Base-by-base conservation (phyloP, 2,113 vertebrate species). In the Ptychochromis oligacanthus region DNA sequence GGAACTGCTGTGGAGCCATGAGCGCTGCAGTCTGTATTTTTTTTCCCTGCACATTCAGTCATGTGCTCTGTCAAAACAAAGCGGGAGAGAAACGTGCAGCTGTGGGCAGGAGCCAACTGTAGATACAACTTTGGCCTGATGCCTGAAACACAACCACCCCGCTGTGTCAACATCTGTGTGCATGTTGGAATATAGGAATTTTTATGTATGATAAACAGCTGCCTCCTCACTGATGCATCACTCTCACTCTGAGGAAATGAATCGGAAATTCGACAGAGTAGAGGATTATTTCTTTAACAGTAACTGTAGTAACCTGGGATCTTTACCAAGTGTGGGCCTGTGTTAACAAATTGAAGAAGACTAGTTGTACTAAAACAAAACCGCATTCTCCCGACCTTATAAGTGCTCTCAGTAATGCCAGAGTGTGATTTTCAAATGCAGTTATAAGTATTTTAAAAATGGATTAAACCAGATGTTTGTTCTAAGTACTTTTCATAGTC, bases 1-100 rank as follows among this genome's bases (percentile, higher is more conserved):
- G 11, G 72, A 57, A 56, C 36, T 31, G 4, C 57, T 3, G 78
- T 7, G 49, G 14, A 86, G 81, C 83, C 20, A 3, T 28, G 31
- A 59, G 67, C 3, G 40, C 59, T 65, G 34, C 49, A 67, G 84
- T 82, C 5, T 31, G 28, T 2, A 4, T 31, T 59, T 22, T 74
- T 34, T 55, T 54, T 28, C 2, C 2, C 80, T 34, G 43, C 78
- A 72, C 77, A 82, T 91, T 86, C 56, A 70, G 79, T 88, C 86
- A 78, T 80, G 55, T 56, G 81, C 31, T 70, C 79, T 87, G 83
- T 88, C 88, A 90, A 77, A 91, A 88, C 85, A 84, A 59, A 83
- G 75, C 22, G 2, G 36, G 8, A n/a, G 60, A 67, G 56, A 90
- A 88, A 77, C 59, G 28, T 80, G 85, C 76, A 55, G 80, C 78